phyloP scores from a whole-genome alignment of 2,888 invertebrate species.

The Lasioglossum malachurum region DNA sequence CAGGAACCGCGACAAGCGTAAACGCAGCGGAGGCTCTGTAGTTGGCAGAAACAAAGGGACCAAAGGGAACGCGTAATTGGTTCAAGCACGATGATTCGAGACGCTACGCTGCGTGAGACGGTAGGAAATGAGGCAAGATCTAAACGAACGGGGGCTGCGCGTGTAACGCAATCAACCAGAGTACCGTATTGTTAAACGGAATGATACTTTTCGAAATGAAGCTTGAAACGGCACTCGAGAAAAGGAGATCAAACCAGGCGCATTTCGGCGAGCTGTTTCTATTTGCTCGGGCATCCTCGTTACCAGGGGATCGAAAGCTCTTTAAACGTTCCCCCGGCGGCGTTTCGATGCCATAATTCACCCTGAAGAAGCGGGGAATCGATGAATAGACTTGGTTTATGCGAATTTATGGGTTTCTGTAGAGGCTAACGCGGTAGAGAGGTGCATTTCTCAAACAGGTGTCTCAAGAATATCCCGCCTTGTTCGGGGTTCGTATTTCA shows the following conservation, averaged over 20 bases:
- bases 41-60: neutral
- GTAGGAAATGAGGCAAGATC: neutral
- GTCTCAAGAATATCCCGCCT: neutral
- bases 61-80: slow-evolving; percentile 7
- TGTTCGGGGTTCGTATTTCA: neutral
- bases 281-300: neutral
- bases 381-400: slow-evolving; percentile 8
- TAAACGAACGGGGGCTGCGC: neutral
- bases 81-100: slow-evolving; percentile 9
- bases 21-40: neutral
- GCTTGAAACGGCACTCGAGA: neutral
- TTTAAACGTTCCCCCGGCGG: neutral
- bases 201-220: slow-evolving; percentile 1
- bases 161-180: slow-evolving; percentile 12
- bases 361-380: neutral
- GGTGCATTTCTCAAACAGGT: neutral
- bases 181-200: neutral
- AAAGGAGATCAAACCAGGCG: neutral
- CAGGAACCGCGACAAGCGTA: slow-evolving; percentile 13
- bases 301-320: neutral
- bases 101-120: neutral
- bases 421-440: neutral
- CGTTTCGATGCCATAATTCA: neutral
- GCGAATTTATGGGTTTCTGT: slow-evolving; percentile 2
- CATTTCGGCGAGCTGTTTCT: neutral